Base-by-base conservation (phyloP, 2,888 invertebrate species). In the Megalurothrips usitatus region DNA sequence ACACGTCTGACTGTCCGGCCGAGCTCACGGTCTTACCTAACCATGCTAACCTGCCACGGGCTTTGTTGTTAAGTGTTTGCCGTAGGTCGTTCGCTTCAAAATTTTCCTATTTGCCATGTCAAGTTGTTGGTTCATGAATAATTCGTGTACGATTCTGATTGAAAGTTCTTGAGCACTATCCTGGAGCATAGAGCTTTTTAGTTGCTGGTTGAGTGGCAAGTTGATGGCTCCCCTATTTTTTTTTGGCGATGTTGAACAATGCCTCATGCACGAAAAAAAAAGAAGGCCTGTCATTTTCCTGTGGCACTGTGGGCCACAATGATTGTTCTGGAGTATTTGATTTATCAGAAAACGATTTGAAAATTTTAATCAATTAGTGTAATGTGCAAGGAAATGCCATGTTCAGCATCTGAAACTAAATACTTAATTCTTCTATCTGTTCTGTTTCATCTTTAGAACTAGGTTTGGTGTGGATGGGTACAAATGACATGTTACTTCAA, bases 391-490 rank as follows among this genome's bases (percentile, higher is more conserved):
- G 14, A 58, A 8, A 58, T 58, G 17, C n/a, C 58, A 14, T 58
- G 0, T 58, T 58, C 6, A 19, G 58, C 10, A 10, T 10, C 34
- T 43, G 34, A 52, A 52, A 52, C 10, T 52, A 14, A 49, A 14
- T 58, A 11, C 1, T 75, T 26, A 43, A 43, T n/a, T 79, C 26
- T 49, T 34, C 14, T 68, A 2, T 68, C 58, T 11, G 63, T 81
- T 80, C 28, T 80, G 26, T 78, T 28, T 79, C 83, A 82, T 8
- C 90, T 84, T 87, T 90, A 84, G 91, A 91, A 85, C 87, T 91
- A 86, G 90, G 91, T 85, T 90, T 91, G 90, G 90, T 92, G 85
- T 92, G 92, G 92, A 92, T 92, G 92, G 91, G 91, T 78, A 89
- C 89, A 82, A 87, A 88, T 63, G 90, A 90, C 84, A 87, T 89